phyloP scores from a whole-genome alignment of 2,113 vertebrate species.

The Sorex fumeus region DNA sequence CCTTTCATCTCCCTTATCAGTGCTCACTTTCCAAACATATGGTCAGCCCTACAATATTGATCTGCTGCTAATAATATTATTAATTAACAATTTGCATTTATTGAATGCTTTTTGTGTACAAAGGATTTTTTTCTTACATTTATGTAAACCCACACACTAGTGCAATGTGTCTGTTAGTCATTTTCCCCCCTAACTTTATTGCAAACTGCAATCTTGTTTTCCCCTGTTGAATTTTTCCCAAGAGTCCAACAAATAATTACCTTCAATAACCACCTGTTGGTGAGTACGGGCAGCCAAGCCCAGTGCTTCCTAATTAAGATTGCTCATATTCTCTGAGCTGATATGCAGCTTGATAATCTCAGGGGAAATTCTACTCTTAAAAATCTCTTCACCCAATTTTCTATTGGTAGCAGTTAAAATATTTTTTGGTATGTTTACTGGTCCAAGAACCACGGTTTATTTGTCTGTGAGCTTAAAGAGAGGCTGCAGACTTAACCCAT shows the following conservation, averaged over 20 bases:
- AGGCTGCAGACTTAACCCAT: not conserved
- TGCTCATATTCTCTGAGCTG: not conserved
- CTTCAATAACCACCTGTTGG: not conserved
- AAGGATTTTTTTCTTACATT: not conserved
- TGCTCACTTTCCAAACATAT: not conserved
- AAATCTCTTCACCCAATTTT: constrained; percentile 15
- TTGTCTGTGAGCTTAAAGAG: constrained; percentile 10
- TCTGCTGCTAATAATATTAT: not conserved
- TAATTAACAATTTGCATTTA: constrained; percentile 25
- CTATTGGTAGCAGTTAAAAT: not conserved
- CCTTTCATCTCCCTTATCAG: not conserved
- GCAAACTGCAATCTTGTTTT: not conserved
- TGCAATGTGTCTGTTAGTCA: not conserved
- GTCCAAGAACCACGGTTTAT: not conserved
- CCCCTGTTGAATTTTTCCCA: constrained; percentile 43
- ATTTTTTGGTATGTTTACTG: not conserved
- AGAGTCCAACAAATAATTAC: not conserved
- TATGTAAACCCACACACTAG: not conserved
- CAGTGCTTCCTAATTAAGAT: not conserved
- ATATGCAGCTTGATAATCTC: not conserved
- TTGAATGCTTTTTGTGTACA: not conserved
- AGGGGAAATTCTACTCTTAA: constrained; percentile 2
- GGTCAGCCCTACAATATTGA: not conserved
- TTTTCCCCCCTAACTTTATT: not conserved
- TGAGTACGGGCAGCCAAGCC: not conserved